These are phyloP conservation scores for Entelurus aequoreus DNA, from an alignment of 2,113 vertebrate genomes.

Conservation along the genomic window DNA sequence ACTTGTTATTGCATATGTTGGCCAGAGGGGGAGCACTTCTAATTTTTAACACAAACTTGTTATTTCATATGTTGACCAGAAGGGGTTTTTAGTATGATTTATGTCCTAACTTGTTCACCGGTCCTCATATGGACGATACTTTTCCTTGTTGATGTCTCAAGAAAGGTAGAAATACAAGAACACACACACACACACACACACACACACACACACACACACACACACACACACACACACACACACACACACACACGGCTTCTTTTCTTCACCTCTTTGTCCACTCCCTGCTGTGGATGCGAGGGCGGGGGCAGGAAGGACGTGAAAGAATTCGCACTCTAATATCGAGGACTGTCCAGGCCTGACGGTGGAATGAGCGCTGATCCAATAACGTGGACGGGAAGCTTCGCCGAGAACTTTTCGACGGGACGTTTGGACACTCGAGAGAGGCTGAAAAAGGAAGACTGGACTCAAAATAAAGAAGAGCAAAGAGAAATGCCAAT, in stretches of 20 bases:
- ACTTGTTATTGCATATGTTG: too few relatives aligned
- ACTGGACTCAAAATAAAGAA: slow-evolving; percentile 39
- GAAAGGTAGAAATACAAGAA: too few relatives aligned
- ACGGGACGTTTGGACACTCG: slow-evolving; percentile 34
- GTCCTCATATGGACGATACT: too few relatives aligned
- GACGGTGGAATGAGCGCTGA: slow-evolving; percentile 69
- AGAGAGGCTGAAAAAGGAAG: background rate
- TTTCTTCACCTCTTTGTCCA: slow-evolving; percentile 57
- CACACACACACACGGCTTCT: slow-evolving; percentile 23
- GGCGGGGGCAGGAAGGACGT: slow-evolving; percentile 45
- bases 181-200: slow-evolving; percentile 16
- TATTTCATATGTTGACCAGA: too few relatives aligned
- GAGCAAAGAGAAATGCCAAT: background rate
- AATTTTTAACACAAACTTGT: too few relatives aligned
- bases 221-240: slow-evolving; percentile 18
- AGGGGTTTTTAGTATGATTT: too few relatives aligned
- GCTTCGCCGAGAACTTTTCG: slow-evolving; percentile 34
- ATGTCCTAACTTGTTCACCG: too few relatives aligned
- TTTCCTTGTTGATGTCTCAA: too few relatives aligned
- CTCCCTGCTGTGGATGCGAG: slow-evolving; percentile 59
- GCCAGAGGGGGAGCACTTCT: too few relatives aligned
- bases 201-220: slow-evolving; percentile 27
- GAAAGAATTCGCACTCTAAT: slow-evolving; percentile 64
- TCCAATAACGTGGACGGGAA: slow-evolving; percentile 57
- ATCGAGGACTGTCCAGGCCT: slow-evolving; percentile 50